These are phyloP conservation scores for Orthonyx spaldingii DNA, from an alignment of 2,113 vertebrate genomes.

Conservation along the genomic window DNA sequence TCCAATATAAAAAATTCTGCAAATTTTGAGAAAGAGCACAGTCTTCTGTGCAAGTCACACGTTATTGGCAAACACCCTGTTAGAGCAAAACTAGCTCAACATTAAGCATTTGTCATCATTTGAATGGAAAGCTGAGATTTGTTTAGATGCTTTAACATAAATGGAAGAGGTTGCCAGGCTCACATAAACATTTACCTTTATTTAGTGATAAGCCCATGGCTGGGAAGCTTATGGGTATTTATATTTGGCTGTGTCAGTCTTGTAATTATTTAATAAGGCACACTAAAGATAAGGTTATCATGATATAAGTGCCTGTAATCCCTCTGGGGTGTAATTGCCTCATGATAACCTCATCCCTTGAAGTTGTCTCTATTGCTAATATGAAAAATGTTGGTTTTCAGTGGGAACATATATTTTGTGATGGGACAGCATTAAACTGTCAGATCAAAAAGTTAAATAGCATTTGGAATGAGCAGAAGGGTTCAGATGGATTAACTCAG, in stretches of 20 bases:
- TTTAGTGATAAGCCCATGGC: not conserved
- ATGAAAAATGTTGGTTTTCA: constrained; percentile 63
- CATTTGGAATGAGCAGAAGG: constrained; percentile 43
- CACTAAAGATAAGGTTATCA: constrained; percentile 55
- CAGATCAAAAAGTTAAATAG: constrained; percentile 57
- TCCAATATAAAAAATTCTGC: not conserved
- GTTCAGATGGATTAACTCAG: constrained; percentile 51
- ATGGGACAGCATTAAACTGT: constrained; percentile 55
- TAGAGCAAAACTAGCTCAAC: not conserved
- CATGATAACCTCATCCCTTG: constrained; percentile 60
- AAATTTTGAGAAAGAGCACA: not conserved
- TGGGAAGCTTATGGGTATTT: constrained; percentile 17
- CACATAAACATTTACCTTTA: constrained; percentile 29
- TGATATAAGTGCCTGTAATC: constrained; percentile 55
- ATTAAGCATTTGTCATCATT: not conserved
- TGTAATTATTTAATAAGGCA: constrained; percentile 57
- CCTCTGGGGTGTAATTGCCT: constrained; percentile 55
- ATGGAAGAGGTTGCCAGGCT: not conserved
- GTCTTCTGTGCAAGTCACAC: not conserved
- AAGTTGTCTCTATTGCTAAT: constrained; percentile 43
- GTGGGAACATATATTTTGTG: constrained; percentile 58
- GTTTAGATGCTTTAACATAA: not conserved
- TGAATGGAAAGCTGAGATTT: not conserved
- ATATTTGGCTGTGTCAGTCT: constrained; percentile 10
- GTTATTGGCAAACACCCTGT: not conserved